Conservation (phyloP, 2,113 vertebrate genomes). For the Chroicocephalus ridibundus region DNA sequence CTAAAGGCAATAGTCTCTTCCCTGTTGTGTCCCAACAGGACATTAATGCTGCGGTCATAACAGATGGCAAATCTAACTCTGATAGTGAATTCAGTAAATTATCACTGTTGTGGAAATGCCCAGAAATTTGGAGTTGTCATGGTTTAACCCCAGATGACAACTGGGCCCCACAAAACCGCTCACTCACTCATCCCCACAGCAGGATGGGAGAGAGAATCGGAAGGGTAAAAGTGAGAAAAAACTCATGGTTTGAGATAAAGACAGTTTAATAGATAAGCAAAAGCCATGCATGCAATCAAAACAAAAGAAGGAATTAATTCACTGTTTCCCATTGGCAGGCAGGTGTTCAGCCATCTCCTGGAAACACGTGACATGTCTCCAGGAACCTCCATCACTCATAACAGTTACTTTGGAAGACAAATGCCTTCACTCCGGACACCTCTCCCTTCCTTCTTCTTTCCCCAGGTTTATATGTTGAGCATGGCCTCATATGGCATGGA, state of each 20-base stretch:
- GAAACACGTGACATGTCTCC: not conserved
- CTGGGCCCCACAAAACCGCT: not conserved
- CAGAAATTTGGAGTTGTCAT: not conserved
- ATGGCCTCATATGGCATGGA: not conserved
- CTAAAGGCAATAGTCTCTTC: not conserved
- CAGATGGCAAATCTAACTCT: not conserved
- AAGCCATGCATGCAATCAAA: not conserved
- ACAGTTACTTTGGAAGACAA: not conserved
- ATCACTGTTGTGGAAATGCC: not conserved
- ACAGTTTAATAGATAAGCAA: not conserved
- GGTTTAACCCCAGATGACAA: not conserved
- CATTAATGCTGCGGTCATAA: rapidly evolving
- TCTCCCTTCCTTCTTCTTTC: not conserved
- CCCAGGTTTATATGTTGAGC: not conserved
- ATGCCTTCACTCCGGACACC: not conserved
- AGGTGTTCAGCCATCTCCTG: not conserved
- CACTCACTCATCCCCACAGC: not conserved
- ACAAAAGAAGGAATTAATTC: not conserved
- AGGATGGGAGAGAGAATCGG: not conserved
- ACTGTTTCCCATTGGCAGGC: not conserved
- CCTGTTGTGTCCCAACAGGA: not conserved
- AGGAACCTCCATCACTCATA: not conserved
- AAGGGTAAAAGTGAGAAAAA: not conserved
- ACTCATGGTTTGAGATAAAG: not conserved
- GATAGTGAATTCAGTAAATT: not conserved